phyloP scores from a whole-genome alignment of 2,797 vertebrate genomes.

The Anguilla marmorata region DNA sequence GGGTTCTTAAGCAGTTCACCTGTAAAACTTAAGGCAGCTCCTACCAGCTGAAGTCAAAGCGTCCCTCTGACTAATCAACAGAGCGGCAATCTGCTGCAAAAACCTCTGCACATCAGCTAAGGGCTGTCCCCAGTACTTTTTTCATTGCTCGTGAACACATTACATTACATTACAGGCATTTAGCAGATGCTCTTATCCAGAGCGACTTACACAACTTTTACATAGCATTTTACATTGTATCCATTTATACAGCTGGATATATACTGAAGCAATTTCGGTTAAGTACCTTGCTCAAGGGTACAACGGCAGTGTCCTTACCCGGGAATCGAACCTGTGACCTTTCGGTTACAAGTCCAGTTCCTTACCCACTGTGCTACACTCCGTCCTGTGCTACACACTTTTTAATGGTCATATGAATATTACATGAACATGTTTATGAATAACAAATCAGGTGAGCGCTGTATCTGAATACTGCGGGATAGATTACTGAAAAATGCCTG shows the following conservation, averaged over 20 bases:
- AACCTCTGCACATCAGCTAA: constrained; percentile 36
- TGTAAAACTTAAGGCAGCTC: constrained; percentile 35
- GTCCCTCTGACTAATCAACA: constrained; percentile 44
- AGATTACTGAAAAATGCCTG: not conserved
- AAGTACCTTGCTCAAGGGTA: no score
- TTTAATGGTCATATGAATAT: not conserved
- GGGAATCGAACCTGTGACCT: no score
- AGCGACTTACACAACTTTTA: no score
- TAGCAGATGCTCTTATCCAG: no score
- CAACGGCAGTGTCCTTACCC: no score
- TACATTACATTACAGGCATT: no score
- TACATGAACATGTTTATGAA: not conserved
- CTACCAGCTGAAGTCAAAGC: constrained; percentile 39
- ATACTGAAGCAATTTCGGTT: no score
- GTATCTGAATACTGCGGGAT: not conserved
- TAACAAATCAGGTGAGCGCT: not conserved
- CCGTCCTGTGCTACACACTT: not conserved
- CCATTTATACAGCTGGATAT: no score
- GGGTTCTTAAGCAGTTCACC: constrained; percentile 46
- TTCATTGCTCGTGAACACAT: not conserved
- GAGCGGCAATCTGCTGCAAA: constrained; percentile 55
- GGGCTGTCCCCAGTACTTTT: constrained; percentile 42
- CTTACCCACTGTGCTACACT: no score
- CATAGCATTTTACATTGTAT: no score
- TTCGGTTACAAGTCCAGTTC: no score